Percentiles rank a stretch among this genome's conserved stretches.
These are phyloP conservation scores for Pituophis catenifer DNA, from an alignment of 2,113 vertebrate genomes.

Conservation along the genomic window DNA sequence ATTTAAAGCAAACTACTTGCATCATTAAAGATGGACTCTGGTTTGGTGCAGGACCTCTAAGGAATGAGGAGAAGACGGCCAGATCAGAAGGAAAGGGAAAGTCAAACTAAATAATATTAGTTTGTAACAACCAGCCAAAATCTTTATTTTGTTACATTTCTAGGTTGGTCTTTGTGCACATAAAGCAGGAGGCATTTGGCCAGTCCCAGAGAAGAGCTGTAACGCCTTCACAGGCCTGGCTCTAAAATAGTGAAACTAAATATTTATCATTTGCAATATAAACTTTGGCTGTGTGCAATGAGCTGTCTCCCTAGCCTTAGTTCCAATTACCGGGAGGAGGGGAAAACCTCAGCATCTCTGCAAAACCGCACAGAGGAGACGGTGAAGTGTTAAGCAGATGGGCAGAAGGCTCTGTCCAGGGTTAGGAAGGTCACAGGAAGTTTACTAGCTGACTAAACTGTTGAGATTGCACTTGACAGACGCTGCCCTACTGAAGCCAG, in stretches of 20 bases:
- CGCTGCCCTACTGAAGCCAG: neutral
- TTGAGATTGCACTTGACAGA: neutral
- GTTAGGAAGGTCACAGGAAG: neutral
- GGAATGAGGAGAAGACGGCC: neutral
- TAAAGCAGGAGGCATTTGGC: neutral
- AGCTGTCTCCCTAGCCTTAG: neutral
- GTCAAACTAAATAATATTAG: neutral
- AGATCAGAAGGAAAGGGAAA: neutral
- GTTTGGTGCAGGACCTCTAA: neutral
- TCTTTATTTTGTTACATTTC: neutral
- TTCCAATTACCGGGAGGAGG: neutral
- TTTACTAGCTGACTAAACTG: neutral
- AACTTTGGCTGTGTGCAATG: neutral
- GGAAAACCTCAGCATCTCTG: neutral
- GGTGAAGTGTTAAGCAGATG: neutral
- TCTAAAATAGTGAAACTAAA: neutral
- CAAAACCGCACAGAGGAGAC: neutral
- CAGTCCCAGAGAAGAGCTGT: neutral
- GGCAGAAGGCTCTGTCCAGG: neutral
- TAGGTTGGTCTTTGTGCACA: neutral
- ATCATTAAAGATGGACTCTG: neutral
- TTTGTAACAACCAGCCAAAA: neutral
- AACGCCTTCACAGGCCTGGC: neutral
- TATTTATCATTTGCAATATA: neutral
- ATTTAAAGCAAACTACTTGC: too few relatives aligned